Evolutionary conservation across 1,140 invertebrate species (phyloP).

Genomic region (Drosophila bipectinata): DNA sequence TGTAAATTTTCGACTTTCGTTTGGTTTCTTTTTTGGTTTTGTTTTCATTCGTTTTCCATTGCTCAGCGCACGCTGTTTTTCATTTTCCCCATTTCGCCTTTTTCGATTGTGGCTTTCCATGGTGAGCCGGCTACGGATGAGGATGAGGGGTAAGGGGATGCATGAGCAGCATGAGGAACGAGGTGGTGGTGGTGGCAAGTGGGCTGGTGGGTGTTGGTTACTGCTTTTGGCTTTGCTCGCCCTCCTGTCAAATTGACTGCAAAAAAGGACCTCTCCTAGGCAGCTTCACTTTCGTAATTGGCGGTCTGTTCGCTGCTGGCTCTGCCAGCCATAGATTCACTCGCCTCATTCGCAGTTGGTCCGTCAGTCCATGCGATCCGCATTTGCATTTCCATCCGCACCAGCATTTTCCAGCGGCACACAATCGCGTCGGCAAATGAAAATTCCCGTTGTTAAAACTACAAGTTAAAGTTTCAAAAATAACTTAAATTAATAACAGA

Average conservation of each 20-base stretch:
- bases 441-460: not conserved
- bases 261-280: constrained; percentile 82
- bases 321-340: constrained; percentile 57
- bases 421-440: constrained; percentile 62
- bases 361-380: constrained; percentile 75
- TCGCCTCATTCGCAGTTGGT: constrained; percentile 76
- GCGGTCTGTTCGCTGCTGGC: constrained; percentile 74
- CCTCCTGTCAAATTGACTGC: constrained; percentile 82
- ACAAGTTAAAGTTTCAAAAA: not conserved
- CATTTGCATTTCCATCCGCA: constrained; percentile 44
- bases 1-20: constrained; percentile 83
- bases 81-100: constrained; percentile 39
- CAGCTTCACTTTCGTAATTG: constrained; percentile 84
- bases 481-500: constrained; percentile 1
- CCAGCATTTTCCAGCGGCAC: constrained; percentile 17
- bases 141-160: constrained; percentile 7
- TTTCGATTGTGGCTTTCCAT: constrained; percentile 53
- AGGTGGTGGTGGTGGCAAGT: not conserved
- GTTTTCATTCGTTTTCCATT: constrained; percentile 74
- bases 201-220: constrained; percentile 24
- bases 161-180: not conserved
- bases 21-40: constrained; percentile 59
- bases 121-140: constrained; percentile 10
- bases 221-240: constrained; percentile 77
- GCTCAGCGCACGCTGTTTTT: constrained; percentile 25